Evolutionary conservation across 2,113 vertebrate species (phyloP).

Genomic region (Elaphurus davidianus): DNA sequence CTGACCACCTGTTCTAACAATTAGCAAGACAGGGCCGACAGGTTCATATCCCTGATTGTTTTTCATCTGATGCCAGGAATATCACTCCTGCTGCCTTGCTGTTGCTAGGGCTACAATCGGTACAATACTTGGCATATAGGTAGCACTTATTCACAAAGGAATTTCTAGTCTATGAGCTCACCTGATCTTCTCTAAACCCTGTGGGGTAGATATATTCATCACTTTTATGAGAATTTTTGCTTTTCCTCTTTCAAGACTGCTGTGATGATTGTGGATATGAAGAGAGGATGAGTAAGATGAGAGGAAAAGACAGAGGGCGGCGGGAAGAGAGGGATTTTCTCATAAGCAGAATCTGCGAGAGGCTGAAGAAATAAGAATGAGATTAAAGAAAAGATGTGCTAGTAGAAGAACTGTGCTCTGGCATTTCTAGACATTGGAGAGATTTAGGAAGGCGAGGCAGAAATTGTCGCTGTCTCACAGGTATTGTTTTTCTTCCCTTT

Average conservation of each 20-base stretch:
- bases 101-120: background rate
- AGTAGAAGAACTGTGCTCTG: background rate
- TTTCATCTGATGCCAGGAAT: constrained; percentile 37
- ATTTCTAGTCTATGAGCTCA: background rate
- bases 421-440: background rate
- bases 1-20: constrained; percentile 27
- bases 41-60: background rate
- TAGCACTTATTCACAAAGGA: background rate
- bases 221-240: background rate
- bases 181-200: background rate
- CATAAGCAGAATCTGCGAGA: background rate
- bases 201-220: background rate
- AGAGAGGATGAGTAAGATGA: background rate
- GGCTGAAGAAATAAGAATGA: background rate
- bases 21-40: background rate
- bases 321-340: background rate
- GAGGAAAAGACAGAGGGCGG: background rate
- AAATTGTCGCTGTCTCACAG: background rate
- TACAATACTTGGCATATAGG: background rate
- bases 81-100: background rate
- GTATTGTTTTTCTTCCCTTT: background rate
- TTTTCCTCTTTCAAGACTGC: background rate
- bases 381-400: background rate
- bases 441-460: background rate
- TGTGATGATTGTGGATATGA: background rate